A percentile compares a stretch with the other conserved stretches of the same genome.
Evolutionary conservation across 2,888 invertebrate species (phyloP).

Genomic region (Eurois occulta): DNA sequence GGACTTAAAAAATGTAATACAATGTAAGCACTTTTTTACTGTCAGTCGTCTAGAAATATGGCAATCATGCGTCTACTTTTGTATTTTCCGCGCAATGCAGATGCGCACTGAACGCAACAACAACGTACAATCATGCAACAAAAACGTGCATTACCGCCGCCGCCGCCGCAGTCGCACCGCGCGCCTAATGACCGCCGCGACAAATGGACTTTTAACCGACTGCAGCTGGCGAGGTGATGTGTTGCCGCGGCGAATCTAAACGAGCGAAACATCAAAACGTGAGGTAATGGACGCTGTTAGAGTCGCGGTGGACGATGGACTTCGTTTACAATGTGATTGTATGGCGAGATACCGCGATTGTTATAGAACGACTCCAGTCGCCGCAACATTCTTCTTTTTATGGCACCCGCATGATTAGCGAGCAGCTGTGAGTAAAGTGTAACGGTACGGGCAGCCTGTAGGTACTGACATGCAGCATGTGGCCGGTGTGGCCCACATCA

Average conservation of each 20-base stretch:
- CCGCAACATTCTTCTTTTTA: constrained; percentile 38
- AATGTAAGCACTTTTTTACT: constrained; percentile 58
- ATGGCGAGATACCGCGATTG: constrained; percentile 28
- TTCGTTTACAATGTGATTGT: constrained; percentile 27
- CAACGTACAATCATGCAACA: constrained; percentile 48
- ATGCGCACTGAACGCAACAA: constrained; percentile 50
- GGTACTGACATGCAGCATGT: not conserved
- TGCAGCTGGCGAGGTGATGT: constrained; percentile 47
- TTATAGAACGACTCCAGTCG: constrained; percentile 5
- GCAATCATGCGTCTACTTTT: constrained; percentile 53
- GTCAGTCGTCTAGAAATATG: constrained; percentile 56
- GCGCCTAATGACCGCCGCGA: constrained; percentile 45
- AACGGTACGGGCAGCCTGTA: not conserved
- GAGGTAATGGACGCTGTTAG: constrained; percentile 27
- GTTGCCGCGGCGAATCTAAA: constrained; percentile 11
- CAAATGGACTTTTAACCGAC: constrained; percentile 58
- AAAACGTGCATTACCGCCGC: constrained; percentile 62
- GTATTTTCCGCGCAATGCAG: constrained; percentile 55
- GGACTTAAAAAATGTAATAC: constrained; percentile 61
- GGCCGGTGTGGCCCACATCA: constrained; percentile 6
- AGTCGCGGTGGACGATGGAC: constrained; percentile 17
- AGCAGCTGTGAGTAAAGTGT: constrained; percentile 13
- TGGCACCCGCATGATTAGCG: constrained; percentile 37
- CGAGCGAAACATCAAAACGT: constrained; percentile 11
- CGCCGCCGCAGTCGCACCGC: constrained; percentile 1